phyloP scores from a whole-genome alignment of 2,797 vertebrate genomes.

The Spheniscus humboldti region DNA sequence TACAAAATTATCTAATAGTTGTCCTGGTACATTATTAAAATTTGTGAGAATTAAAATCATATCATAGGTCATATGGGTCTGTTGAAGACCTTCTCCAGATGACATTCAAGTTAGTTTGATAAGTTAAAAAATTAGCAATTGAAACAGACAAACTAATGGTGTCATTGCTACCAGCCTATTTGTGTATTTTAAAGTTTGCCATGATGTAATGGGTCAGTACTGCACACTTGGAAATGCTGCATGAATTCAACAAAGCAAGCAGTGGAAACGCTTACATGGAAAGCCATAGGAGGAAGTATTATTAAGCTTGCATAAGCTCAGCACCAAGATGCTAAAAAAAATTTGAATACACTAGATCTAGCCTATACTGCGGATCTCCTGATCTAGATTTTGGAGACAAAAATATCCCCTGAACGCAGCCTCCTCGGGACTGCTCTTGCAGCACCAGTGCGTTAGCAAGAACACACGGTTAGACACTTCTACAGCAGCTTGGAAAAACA shows the following conservation, averaged over 20 bases:
- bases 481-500: background rate
- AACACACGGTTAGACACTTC: background rate
- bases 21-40: background rate
- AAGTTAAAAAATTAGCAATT: background rate
- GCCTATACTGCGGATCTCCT: background rate
- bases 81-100: background rate
- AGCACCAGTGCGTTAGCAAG: background rate
- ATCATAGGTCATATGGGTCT: background rate
- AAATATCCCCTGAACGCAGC: background rate
- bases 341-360: background rate
- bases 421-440: background rate
- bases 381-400: slow-evolving; percentile 10
- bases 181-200: background rate
- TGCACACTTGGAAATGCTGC: background rate
- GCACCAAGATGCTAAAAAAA: background rate
- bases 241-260: background rate
- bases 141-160: accelerated
- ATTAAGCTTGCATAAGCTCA: background rate
- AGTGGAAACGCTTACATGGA: background rate
- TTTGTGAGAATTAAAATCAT: background rate
- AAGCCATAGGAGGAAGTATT: background rate
- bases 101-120: background rate
- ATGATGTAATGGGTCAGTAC: background rate
- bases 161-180: background rate
- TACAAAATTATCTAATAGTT: background rate